Evolutionary conservation across 2,888 invertebrate species (phyloP).

Genomic region (Phlogophora meticulosa): DNA sequence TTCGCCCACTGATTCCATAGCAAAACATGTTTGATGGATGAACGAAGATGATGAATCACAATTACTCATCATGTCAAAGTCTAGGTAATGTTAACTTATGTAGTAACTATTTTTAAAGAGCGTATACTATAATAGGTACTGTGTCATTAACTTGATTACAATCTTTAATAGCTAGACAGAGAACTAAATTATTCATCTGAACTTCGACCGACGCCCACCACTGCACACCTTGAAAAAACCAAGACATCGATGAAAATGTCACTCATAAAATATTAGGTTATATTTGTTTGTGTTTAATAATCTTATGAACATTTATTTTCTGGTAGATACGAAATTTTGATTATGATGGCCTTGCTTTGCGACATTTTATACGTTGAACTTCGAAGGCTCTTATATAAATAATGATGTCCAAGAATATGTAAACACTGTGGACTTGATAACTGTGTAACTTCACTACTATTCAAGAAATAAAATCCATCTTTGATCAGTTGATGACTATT

Average conservation of each 20-base stretch:
- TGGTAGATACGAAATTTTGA: no score
- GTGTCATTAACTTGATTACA: slow-evolving; percentile 7
- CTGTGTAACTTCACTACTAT: neutral
- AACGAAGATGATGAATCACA: no score
- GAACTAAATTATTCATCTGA: slow-evolving; percentile 41
- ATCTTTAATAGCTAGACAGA: slow-evolving; percentile 13
- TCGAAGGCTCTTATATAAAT: neutral
- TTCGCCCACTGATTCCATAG: neutral
- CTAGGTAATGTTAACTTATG: neutral
- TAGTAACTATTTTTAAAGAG: neutral
- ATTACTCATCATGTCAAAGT: no score
- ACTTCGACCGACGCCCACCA: slow-evolving; percentile 22
- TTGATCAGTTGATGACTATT: no score
- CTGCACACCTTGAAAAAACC: slow-evolving; percentile 12
- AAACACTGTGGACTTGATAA: neutral
- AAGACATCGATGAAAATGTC: slow-evolving; percentile 36
- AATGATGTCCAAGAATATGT: neutral
- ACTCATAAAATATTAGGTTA: neutral
- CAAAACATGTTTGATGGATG: no score
- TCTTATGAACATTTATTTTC: neutral
- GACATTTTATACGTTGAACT: neutral
- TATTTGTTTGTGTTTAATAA: neutral
- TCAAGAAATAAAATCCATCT: no score
- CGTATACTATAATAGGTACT: neutral
- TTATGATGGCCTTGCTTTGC: neutral